Percentiles rank a stretch among this genome's conserved stretches.
Conservation (phyloP, 1,140 invertebrate genomes). For the Pogonus chalceus region DNA sequence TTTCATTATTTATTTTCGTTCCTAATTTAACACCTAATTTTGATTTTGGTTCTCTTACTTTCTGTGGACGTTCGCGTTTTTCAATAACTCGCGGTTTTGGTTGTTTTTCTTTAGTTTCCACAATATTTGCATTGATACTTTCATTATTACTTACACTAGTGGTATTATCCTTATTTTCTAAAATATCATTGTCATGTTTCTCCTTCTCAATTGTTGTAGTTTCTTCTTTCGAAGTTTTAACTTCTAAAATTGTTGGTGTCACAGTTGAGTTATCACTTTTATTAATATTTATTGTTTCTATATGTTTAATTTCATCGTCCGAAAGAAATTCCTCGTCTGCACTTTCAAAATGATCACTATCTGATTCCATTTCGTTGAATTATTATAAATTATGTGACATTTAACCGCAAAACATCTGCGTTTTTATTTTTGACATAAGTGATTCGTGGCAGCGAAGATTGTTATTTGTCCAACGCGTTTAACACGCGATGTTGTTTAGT, state of each 20-base stretch:
- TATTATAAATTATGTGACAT: not conserved
- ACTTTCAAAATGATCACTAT: slow-evolving; percentile 55
- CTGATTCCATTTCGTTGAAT: slow-evolving; percentile 48
- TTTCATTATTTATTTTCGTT: not conserved
- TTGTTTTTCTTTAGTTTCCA: not conserved
- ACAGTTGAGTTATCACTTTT: not conserved
- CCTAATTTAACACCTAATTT: not conserved
- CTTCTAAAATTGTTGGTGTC: not conserved
- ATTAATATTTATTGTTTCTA: slow-evolving; percentile 8
- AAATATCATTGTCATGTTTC: not conserved
- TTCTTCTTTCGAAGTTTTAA: not conserved
- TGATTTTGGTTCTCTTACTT: not conserved
- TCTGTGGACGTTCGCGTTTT: not conserved
- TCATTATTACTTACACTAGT: not conserved
- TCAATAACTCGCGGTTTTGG: not conserved
- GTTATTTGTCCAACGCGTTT: not conserved
- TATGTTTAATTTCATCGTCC: slow-evolving; percentile 35
- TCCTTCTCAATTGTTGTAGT: not conserved
- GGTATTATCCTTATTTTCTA: not conserved
- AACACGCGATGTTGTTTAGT: too few species aligned
- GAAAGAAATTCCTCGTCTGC: slow-evolving; percentile 47
- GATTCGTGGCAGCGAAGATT: slow-evolving; percentile 1
- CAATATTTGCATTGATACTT: not conserved
- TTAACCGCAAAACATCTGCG: not conserved
- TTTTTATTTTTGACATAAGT: not conserved